Conservation (phyloP, 2,888 invertebrate genomes). For the Hanleya hanleyi region DNA sequence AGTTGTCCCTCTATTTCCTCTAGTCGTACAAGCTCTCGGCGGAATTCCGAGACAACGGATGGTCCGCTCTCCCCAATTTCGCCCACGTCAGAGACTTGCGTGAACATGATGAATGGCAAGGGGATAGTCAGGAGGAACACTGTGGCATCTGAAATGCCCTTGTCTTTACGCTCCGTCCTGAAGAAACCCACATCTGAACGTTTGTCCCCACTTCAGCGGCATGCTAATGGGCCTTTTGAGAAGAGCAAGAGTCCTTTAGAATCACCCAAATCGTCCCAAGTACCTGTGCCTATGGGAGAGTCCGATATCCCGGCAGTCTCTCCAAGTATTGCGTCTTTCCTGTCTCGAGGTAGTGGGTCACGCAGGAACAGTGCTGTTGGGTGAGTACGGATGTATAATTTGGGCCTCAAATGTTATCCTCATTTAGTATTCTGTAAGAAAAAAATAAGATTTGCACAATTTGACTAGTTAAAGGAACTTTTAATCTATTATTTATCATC, state of each 20-base stretch:
- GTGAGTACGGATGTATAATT: too few relatives aligned
- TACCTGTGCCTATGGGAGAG: slow-evolving; percentile 25
- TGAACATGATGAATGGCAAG: too few relatives aligned
- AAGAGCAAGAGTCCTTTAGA: slow-evolving; percentile 10
- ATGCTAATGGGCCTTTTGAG: slow-evolving; percentile 8
- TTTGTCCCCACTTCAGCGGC: slow-evolving; percentile 48
- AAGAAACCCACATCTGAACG: slow-evolving; percentile 45
- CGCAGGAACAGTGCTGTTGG: slow-evolving; percentile 54
- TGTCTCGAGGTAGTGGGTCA: slow-evolving; percentile 53
- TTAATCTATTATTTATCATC: too few relatives aligned
- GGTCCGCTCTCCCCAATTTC: slow-evolving; percentile 26
- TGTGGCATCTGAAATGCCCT: not conserved
- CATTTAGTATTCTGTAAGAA: too few relatives aligned
- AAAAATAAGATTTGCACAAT: too few relatives aligned
- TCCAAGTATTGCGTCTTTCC: slow-evolving; percentile 51
- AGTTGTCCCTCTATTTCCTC: slow-evolving; percentile 58
- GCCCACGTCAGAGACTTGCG: not conserved
- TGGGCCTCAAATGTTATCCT: too few relatives aligned
- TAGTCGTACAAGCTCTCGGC: slow-evolving; percentile 57
- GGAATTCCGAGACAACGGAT: slow-evolving; percentile 58
- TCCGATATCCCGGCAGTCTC: slow-evolving; percentile 37
- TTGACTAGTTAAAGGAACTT: too few relatives aligned
- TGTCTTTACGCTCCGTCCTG: slow-evolving; percentile 42
- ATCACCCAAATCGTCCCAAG: not conserved
- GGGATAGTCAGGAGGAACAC: not conserved